Conservation (phyloP, 2,113 vertebrate genomes). For the Erpornis zantholeuca region DNA sequence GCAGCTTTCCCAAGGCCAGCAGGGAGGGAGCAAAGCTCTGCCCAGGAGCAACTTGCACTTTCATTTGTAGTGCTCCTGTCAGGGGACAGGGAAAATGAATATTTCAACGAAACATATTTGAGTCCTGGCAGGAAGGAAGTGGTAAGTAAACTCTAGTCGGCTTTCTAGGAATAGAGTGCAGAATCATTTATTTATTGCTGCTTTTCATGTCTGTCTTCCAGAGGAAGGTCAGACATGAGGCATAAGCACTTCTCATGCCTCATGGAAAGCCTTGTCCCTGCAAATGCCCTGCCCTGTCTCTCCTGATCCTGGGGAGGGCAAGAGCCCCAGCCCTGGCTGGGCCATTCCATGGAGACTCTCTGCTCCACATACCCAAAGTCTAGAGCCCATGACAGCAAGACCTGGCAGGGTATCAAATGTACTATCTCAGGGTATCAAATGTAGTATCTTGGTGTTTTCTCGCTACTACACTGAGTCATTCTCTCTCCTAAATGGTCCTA, state of each 20-base stretch:
- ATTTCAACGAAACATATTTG: constrained; percentile 20
- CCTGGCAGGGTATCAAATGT: too few species aligned
- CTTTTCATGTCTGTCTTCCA: not conserved
- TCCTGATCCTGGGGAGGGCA: not conserved
- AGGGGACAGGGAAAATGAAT: not conserved
- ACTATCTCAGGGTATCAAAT: not conserved
- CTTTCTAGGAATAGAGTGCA: constrained; percentile 24
- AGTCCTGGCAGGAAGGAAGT: not conserved
- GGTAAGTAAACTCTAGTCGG: not conserved
- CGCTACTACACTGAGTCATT: fast-evolving
- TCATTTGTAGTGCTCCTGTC: not conserved
- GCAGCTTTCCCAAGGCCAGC: not conserved
- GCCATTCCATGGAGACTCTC: not conserved
- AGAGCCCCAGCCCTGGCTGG: not conserved
- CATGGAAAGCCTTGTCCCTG: not conserved
- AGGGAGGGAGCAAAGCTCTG: not conserved
- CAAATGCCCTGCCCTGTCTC: not conserved
- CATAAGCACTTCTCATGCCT: fast-evolving
- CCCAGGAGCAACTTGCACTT: not conserved
- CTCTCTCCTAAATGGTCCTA: not conserved
- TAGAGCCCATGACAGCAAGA: not conserved
- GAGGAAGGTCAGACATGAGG: not conserved
- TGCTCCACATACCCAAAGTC: fast-evolving
- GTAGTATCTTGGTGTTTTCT: not conserved
- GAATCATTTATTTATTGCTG: constrained; percentile 18